phyloP scores from a whole-genome alignment of 2,113 vertebrate genomes.

The Ceratotherium simum region DNA sequence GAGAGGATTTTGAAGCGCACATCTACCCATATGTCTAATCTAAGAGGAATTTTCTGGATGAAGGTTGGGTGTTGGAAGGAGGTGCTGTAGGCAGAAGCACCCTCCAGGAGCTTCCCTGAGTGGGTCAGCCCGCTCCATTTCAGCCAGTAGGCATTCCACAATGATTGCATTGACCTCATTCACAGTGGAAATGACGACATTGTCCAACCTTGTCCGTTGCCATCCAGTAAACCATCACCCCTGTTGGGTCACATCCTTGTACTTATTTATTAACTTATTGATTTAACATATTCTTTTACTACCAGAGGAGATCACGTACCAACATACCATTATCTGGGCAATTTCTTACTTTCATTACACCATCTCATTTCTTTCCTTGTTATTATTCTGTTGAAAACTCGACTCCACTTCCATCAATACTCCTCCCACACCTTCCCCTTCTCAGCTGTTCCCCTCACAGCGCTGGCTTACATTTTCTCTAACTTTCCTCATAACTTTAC shows the following conservation, averaged over 20 bases:
- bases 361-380: slow-evolving; percentile 16
- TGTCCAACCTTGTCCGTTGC: not conserved
- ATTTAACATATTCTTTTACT: slow-evolving; percentile 21
- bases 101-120: not conserved
- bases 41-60: not conserved
- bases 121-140: not conserved
- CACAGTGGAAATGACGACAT: not conserved
- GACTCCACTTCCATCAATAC: not conserved
- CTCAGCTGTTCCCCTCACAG: not conserved
- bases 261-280: not conserved
- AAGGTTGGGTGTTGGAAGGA: too few species aligned
- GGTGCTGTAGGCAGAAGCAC: not conserved
- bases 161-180: not conserved
- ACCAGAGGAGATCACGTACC: not conserved
- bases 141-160: not conserved
- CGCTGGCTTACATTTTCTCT: not conserved
- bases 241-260: not conserved
- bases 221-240: not conserved
- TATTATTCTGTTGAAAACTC: slow-evolving; percentile 51
- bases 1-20: not conserved
- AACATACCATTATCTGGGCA: not conserved
- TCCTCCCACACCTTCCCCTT: not conserved
- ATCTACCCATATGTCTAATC: not conserved
- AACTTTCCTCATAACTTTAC: not conserved
- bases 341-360: slow-evolving; percentile 4